Percentiles rank a stretch among this genome's conserved stretches.
phyloP scores from a whole-genome alignment of 2,888 invertebrate genomes.

The Esperia sulphurella region DNA sequence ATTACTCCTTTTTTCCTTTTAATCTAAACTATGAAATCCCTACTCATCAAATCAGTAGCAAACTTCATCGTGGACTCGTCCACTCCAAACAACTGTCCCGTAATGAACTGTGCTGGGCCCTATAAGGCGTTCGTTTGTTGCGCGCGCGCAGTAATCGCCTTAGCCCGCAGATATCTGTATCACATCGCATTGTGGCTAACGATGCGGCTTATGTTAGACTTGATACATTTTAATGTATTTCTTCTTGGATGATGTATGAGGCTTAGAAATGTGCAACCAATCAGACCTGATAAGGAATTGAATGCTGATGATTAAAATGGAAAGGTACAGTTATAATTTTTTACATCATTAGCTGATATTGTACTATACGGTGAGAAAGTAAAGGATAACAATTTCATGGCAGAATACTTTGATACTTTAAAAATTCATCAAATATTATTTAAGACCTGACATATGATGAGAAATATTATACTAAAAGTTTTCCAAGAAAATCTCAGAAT shows the following conservation, averaged over 20 bases:
- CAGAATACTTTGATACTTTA: no score
- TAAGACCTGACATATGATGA: neutral
- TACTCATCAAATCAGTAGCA: constrained; percentile 33
- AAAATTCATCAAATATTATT: neutral
- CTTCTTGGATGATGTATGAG: constrained; percentile 1
- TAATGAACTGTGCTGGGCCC: constrained; percentile 47
- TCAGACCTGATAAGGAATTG: neutral
- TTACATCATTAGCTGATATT: neutral
- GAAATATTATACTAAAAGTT: neutral
- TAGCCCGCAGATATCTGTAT: constrained; percentile 50
- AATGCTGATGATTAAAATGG: neutral
- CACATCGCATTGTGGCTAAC: constrained; percentile 59
- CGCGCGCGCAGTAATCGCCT: constrained; percentile 49
- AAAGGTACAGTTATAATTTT: neutral
- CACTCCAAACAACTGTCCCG: constrained; percentile 20
- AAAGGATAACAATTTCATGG: no score
- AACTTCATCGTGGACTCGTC: constrained; percentile 17
- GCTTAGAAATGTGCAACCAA: neutral
- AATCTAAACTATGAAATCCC: neutral
- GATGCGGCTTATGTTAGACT: constrained; percentile 26
- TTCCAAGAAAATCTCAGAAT: neutral
- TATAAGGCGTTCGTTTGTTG: constrained; percentile 60
- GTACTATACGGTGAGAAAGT: no score
- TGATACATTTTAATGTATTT: constrained; percentile 19
- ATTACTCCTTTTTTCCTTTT: neutral